A percentile compares a stretch with the other conserved stretches of the same genome.
Conservation (phyloP, 2,888 invertebrate species). For the Aromia moschata region DNA sequence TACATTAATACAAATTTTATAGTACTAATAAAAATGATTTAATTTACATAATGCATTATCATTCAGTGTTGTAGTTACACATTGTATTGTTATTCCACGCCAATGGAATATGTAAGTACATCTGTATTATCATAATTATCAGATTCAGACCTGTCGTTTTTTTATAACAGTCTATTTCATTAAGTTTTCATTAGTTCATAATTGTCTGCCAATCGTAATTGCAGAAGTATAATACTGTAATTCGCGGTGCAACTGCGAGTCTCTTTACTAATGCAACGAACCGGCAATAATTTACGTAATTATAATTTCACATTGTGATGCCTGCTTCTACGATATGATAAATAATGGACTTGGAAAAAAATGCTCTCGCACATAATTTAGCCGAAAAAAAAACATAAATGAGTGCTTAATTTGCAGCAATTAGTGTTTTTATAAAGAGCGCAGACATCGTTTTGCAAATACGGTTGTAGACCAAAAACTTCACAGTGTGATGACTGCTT, state of each 20-base stretch:
- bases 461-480: no score
- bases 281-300: constrained; percentile 17
- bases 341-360: no score
- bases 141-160: constrained; percentile 17
- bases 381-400: no score
- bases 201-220: constrained; percentile 11
- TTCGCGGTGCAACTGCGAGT: background rate
- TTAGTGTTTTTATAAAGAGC: no score
- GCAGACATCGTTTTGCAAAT: no score
- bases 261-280: constrained; percentile 17
- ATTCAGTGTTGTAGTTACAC: constrained; percentile 11
- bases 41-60: constrained; percentile 19
- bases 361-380: no score
- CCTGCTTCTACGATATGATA: no score
- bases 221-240: background rate
- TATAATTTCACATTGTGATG: no score
- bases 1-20: constrained; percentile 22
- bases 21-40: constrained; percentile 16
- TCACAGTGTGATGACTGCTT: no score
- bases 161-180: constrained; percentile 18
- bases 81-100: constrained; percentile 4
- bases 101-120: no score
- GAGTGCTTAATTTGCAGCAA: no score
- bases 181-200: constrained; percentile 19
- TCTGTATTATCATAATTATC: constrained; percentile 22